A percentile compares a stretch with the other conserved stretches of the same genome.
Evolutionary conservation across 1,140 invertebrate species (phyloP).

Genomic region (Zaprionus africanus): DNA sequence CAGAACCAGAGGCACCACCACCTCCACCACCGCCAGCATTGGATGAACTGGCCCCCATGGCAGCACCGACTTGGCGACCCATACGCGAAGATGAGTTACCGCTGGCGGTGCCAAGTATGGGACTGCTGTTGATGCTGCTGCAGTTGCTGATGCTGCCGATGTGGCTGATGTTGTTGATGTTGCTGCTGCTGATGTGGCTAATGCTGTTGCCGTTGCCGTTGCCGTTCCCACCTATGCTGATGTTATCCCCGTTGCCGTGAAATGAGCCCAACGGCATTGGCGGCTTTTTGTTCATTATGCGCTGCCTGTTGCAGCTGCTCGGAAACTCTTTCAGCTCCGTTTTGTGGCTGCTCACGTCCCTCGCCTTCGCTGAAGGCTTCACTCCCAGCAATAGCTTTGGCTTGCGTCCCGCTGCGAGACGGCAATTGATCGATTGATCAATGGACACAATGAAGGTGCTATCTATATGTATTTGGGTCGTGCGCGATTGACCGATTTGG

Average conservation of each 20-base stretch:
- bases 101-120: constrained; percentile 22
- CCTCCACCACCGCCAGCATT: background rate
- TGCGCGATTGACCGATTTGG: constrained; percentile 19
- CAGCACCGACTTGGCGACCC: constrained; percentile 34
- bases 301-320: constrained; percentile 20
- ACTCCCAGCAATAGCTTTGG: background rate
- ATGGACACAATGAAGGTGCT: background rate
- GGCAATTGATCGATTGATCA: constrained; percentile 1
- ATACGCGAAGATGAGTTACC: constrained; percentile 24
- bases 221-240: constrained; percentile 2
- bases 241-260: constrained; percentile 51
- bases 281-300: constrained; percentile 75
- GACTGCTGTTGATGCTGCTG: constrained; percentile 27
- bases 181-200: constrained; percentile 35
- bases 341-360: constrained; percentile 17
- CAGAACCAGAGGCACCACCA: background rate
- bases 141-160: constrained; percentile 41
- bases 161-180: constrained; percentile 32
- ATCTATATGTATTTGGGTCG: background rate
- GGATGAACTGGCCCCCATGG: constrained; percentile 16
- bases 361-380: background rate
- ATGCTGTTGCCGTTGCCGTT: constrained; percentile 26
- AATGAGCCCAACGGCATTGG: constrained; percentile 74
- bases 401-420: too few relatives aligned
- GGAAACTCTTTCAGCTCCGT: constrained; percentile 6